phyloP scores from a whole-genome alignment of 2,797 vertebrate genomes.

The Emydoidea blandingii region DNA sequence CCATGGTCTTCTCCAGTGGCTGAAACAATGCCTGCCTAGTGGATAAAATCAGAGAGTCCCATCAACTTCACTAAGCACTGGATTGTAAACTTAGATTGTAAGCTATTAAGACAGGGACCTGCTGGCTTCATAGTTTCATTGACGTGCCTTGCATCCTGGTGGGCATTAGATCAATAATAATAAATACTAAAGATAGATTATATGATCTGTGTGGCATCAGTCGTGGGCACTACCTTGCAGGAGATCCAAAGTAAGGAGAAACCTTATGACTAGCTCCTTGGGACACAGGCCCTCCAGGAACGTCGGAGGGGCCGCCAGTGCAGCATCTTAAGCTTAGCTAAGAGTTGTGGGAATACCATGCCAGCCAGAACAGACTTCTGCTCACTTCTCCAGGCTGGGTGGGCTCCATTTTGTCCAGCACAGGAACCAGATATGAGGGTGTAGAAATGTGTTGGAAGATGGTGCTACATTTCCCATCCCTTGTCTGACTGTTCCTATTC shows the following conservation, averaged over 20 bases:
- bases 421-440: neutral
- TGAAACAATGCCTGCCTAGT: neutral
- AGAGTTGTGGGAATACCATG: neutral
- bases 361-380: neutral
- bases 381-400: neutral
- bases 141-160: fast-evolving
- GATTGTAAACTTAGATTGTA: too few species aligned
- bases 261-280: neutral
- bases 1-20: constrained; percentile 12
- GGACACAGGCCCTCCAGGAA: fast-evolving
- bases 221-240: neutral
- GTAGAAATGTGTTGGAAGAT: neutral
- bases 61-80: neutral
- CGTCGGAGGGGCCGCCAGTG: neutral
- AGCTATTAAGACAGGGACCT: neutral
- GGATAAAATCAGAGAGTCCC: neutral
- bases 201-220: neutral
- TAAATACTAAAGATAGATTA: constrained; percentile 28
- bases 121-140: neutral
- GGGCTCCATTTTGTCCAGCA: neutral
- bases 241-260: fast-evolving
- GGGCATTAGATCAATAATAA: neutral
- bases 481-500: neutral
- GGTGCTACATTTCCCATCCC: neutral
- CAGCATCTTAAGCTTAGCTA: neutral